Conservation (phyloP, 2,797 vertebrate genomes). For the Rhinella marina region DNA sequence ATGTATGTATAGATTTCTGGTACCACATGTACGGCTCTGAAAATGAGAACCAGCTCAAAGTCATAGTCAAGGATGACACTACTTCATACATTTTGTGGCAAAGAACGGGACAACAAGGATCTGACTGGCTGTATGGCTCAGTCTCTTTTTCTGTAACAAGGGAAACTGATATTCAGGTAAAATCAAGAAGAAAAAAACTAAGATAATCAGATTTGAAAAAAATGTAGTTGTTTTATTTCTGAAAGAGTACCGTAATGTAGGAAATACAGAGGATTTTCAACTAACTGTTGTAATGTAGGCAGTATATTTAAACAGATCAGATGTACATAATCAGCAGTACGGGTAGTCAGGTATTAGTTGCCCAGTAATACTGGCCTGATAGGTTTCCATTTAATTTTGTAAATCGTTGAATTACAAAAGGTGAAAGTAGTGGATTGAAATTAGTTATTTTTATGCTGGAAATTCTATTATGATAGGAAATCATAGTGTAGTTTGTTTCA, state of each 20-base stretch:
- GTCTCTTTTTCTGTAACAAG: constrained; percentile 68
- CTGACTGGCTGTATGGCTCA: constrained; percentile 77
- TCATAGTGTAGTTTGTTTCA: not conserved
- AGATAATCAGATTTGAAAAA: not conserved
- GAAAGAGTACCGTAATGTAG: not conserved
- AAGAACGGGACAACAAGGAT: constrained; percentile 66
- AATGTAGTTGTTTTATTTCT: not conserved
- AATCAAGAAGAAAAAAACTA: not conserved
- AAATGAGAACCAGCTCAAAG: constrained; percentile 73
- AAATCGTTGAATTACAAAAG: too few relatives aligned
- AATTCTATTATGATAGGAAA: not conserved
- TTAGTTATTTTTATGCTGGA: too few relatives aligned
- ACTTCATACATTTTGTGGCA: constrained; percentile 74
- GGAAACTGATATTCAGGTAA: constrained; percentile 77
- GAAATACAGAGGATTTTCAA: not conserved
- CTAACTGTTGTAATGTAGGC: not conserved
- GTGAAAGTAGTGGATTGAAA: too few relatives aligned
- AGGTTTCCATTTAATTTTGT: too few relatives aligned
- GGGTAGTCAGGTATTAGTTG: too few relatives aligned
- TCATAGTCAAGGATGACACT: constrained; percentile 69
- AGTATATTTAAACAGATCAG: too few relatives aligned
- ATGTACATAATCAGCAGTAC: too few relatives aligned
- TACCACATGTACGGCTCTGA: constrained; percentile 75
- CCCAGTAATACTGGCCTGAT: too few relatives aligned
- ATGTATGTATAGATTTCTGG: constrained; percentile 86